phyloP scores from a whole-genome alignment of 2,113 vertebrate genomes.

The Opisthocomus hoazin region DNA sequence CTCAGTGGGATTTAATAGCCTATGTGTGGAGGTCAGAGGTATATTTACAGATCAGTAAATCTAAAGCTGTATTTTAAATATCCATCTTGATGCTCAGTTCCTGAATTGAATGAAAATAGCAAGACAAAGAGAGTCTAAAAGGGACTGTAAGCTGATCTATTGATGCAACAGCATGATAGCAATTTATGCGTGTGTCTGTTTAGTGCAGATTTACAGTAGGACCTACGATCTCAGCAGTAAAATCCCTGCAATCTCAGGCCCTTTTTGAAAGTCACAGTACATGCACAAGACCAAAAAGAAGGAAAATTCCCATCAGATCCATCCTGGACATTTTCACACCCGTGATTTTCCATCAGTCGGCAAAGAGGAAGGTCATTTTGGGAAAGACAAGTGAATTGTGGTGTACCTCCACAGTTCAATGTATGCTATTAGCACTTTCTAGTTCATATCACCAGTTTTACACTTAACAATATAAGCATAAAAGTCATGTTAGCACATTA shows the following conservation, averaged over 20 bases:
- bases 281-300: neutral
- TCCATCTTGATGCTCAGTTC: conserved; percentile 22
- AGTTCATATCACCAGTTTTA: conserved; percentile 3
- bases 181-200: neutral
- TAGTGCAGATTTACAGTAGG: neutral
- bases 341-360: neutral
- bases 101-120: conserved; percentile 51
- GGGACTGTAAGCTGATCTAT: conserved; percentile 27
- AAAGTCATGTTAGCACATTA: conserved; percentile 11
- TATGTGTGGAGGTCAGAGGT: neutral
- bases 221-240: neutral
- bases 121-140: conserved; percentile 33
- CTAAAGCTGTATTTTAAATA: conserved; percentile 35
- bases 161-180: conserved; percentile 25
- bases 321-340: neutral
- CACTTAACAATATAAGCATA: neutral
- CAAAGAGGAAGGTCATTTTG: conserved; percentile 32
- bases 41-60: conserved; percentile 32
- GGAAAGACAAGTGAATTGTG: conserved; percentile 10
- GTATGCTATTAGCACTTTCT: conserved; percentile 13
- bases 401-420: neutral
- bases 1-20: neutral
- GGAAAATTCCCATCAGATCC: neutral
- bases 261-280: neutral
- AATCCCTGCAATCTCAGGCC: neutral